phyloP scores from a whole-genome alignment of 2,113 vertebrate genomes.

The Lepus americanus region DNA sequence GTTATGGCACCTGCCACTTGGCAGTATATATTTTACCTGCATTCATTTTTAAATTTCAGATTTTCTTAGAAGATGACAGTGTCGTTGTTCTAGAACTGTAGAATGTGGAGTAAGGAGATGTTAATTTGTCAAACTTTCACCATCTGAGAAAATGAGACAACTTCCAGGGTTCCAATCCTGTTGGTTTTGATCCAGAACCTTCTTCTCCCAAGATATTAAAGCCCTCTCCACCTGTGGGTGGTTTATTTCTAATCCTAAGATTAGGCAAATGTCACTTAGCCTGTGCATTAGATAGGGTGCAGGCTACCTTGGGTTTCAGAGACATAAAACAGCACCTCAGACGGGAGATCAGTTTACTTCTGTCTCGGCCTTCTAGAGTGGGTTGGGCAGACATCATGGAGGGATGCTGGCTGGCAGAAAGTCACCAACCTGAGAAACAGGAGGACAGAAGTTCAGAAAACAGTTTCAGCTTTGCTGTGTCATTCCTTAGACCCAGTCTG shows the following conservation, averaged over 20 bases:
- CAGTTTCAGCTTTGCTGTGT: too few relatives aligned
- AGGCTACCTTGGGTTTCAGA: neutral
- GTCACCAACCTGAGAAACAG: neutral
- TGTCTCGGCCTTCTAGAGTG: neutral
- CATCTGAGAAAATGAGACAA: neutral
- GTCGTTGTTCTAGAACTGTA: neutral
- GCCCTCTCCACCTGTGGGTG: neutral
- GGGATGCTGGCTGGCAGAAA: neutral
- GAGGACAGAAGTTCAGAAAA: too few relatives aligned
- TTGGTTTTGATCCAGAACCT: neutral
- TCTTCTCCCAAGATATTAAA: neutral
- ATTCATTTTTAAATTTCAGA: neutral
- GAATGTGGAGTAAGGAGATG: neutral
- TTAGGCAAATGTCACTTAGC: neutral
- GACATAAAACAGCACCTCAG: neutral
- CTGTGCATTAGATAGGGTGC: neutral
- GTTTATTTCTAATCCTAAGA: neutral
- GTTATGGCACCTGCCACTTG: neutral
- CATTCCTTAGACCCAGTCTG: neutral
- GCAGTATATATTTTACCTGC: neutral
- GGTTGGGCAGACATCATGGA: neutral
- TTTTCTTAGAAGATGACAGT: neutral
- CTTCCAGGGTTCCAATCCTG: neutral
- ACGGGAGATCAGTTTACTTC: neutral
- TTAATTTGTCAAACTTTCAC: neutral